These are phyloP conservation scores for Patella ulyssiponensis DNA, from an alignment of 2,888 invertebrate species.

Conservation along the genomic window DNA sequence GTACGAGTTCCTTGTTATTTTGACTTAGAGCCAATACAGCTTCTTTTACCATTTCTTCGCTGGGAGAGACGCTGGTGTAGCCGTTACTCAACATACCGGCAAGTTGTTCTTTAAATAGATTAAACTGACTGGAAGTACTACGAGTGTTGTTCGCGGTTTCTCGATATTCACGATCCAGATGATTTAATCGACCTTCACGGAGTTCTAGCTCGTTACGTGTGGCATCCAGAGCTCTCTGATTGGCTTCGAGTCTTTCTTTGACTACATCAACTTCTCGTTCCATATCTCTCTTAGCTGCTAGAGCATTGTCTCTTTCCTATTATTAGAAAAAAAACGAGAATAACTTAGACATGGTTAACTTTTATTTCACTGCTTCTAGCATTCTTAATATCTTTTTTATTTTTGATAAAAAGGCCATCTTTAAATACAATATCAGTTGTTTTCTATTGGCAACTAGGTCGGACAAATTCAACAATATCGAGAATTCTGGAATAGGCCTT, in stretches of 20 bases:
- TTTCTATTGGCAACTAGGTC: too few species aligned
- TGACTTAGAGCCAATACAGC: slow-evolving; percentile 50
- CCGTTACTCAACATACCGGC: slow-evolving; percentile 59
- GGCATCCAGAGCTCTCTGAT: slow-evolving; percentile 59
- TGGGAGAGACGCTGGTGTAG: slow-evolving; percentile 48
- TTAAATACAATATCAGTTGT: too few species aligned
- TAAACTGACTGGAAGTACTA: slow-evolving; percentile 49
- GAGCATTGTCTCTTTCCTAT: slow-evolving; percentile 65
- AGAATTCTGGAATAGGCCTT: too few species aligned
- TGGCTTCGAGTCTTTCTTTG: slow-evolving; percentile 60
- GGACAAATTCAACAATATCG: too few species aligned
- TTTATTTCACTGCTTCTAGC: too few species aligned
- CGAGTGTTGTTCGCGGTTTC: slow-evolving; percentile 46
- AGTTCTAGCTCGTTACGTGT: slow-evolving; percentile 58
- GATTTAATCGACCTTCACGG: slow-evolving; percentile 49
- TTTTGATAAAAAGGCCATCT: too few species aligned
- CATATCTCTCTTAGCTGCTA: slow-evolving; percentile 54
- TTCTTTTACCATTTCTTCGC: slow-evolving; percentile 65
- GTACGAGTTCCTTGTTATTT: slow-evolving; percentile 54
- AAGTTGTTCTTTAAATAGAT: slow-evolving; percentile 64
- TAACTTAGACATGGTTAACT: too few species aligned
- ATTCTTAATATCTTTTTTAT: too few species aligned
- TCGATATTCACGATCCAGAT: slow-evolving; percentile 48
- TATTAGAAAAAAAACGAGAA: too few species aligned
- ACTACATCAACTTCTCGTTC: slow-evolving; percentile 61